Evolutionary conservation across 1,140 invertebrate species (phyloP).

Genomic region (Melitaea cinxia): DNA sequence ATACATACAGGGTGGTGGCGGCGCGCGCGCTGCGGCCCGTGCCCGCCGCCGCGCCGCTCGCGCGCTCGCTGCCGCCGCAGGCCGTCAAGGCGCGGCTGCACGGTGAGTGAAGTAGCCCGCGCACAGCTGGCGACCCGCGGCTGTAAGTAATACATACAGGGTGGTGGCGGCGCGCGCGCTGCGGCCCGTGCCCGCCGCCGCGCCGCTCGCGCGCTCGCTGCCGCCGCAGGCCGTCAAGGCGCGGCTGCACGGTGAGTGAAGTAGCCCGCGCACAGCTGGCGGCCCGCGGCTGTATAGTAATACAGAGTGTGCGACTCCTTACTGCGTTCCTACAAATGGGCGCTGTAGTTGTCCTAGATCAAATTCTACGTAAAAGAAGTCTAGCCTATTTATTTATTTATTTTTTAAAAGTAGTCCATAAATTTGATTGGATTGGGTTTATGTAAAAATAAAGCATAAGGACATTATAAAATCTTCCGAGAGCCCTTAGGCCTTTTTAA

Average conservation of each 20-base stretch:
- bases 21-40: conserved; percentile 47
- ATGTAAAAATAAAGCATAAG: too few relatives aligned
- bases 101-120: conserved; percentile 40
- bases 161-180: conserved; percentile 49
- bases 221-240: conserved; percentile 77
- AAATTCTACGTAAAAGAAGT: too few relatives aligned
- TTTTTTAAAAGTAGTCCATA: too few relatives aligned
- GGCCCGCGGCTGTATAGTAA: conserved; percentile 70
- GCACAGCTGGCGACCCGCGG: conserved; percentile 74
- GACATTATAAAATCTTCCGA: too few relatives aligned
- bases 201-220: conserved; percentile 59
- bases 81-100: conserved; percentile 75
- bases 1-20: too few relatives aligned
- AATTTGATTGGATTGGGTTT: too few relatives aligned
- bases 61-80: conserved; percentile 69
- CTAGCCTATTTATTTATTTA: too few relatives aligned
- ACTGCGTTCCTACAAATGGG: too few relatives aligned
- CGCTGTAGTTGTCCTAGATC: too few relatives aligned
- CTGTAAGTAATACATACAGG: too few relatives aligned
- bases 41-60: conserved; percentile 39
- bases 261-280: conserved; percentile 44
- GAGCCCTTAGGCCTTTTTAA: too few relatives aligned
- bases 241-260: conserved; percentile 60
- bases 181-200: conserved; percentile 34
- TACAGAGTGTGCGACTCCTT: too few relatives aligned